Percentiles rank a stretch among this genome's conserved stretches.
Conservation (phyloP, 2,113 vertebrate genomes). For the Pluvialis apricaria region DNA sequence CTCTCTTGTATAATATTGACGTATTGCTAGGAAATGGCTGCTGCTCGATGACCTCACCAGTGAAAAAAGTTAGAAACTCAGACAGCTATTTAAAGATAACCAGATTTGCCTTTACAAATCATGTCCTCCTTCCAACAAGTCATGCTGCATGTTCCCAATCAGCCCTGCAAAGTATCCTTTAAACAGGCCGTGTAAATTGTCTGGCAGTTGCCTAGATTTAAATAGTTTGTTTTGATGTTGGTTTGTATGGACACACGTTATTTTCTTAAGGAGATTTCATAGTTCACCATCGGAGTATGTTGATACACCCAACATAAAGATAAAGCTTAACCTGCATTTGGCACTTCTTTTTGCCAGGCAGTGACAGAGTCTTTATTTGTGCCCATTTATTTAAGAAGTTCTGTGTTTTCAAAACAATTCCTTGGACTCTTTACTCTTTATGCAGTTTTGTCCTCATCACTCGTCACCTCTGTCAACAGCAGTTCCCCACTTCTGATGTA, state of each 20-base stretch:
- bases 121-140: not conserved
- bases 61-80: not conserved
- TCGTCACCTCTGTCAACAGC: not conserved
- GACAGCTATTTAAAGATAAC: not conserved
- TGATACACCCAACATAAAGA: slow-evolving; percentile 15
- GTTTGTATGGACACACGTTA: not conserved
- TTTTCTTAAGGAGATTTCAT: not conserved
- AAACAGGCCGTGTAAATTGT: not conserved
- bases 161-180: not conserved
- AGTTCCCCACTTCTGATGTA: not conserved
- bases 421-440: not conserved
- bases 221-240: not conserved
- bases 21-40: not conserved
- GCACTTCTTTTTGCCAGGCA: not conserved
- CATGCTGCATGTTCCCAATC: not conserved
- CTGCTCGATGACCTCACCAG: not conserved
- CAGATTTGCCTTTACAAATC: not conserved
- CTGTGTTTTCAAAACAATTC: slow-evolving; percentile 8
- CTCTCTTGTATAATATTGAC: not conserved
- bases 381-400: not conserved
- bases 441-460: not conserved
- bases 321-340: not conserved
- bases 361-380: not conserved
- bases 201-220: not conserved
- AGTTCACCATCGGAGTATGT: not conserved